Evolutionary conservation across 92 coral and sea anemone genomes (phyloP).

Genomic region (Parazoanthus swiftii): DNA sequence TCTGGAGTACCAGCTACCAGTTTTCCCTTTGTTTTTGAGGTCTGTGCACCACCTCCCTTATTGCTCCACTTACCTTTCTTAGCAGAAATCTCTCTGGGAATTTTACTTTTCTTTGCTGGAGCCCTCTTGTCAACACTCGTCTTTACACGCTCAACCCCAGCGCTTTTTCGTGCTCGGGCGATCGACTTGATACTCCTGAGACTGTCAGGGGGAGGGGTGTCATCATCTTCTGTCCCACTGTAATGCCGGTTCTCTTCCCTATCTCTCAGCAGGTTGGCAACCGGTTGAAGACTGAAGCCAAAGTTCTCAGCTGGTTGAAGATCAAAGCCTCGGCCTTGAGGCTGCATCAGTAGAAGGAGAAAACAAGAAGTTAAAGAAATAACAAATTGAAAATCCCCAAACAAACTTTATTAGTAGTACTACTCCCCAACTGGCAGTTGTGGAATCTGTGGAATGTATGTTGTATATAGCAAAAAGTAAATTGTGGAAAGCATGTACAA

Average conservation of each 20-base stretch:
- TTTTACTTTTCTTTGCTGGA: slow-evolving; percentile 50
- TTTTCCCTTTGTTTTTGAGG: not conserved
- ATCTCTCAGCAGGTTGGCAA: slow-evolving; percentile 27
- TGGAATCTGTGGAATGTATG: too few relatives aligned
- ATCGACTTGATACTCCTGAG: slow-evolving; percentile 86
- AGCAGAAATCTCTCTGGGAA: slow-evolving; percentile 24
- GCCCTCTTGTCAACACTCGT: slow-evolving; percentile 44
- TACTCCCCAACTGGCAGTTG: too few relatives aligned
- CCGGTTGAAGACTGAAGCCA: slow-evolving; percentile 59
- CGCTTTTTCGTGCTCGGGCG: slow-evolving; percentile 70
- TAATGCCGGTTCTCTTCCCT: slow-evolving; percentile 31
- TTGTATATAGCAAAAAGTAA: too few relatives aligned
- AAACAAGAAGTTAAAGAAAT: not conserved
- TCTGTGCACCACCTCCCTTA: slow-evolving; percentile 1
- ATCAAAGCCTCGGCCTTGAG: slow-evolving; percentile 49
- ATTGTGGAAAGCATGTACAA: too few relatives aligned
- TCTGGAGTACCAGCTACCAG: slow-evolving; percentile 25
- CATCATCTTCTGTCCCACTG: slow-evolving; percentile 71
- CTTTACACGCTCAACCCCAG: slow-evolving; percentile 50
- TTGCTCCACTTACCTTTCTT: slow-evolving; percentile 41
- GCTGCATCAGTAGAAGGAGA: not conserved
- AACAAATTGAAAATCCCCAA: not conserved
- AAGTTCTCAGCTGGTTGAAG: slow-evolving; percentile 65
- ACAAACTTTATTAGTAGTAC: not conserved
- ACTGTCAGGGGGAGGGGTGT: slow-evolving; percentile 95